Percentiles rank a stretch among this genome's conserved stretches.
Conservation (phyloP, 2,797 vertebrate species). For the Lepidocolaptes lacrymiger region DNA sequence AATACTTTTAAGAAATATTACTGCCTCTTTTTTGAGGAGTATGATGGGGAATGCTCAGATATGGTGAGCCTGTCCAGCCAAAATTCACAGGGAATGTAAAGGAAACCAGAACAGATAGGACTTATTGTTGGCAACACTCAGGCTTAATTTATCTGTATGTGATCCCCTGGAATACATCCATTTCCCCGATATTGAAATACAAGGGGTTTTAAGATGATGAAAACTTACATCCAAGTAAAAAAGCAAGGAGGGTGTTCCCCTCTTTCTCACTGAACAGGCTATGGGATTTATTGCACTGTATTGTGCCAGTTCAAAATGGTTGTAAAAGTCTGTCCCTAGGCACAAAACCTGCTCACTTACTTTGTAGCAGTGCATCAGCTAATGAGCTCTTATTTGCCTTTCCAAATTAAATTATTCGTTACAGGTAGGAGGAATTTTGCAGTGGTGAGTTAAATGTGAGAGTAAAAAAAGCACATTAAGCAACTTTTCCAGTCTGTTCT, state of each 20-base stretch:
- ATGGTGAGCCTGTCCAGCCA: background rate
- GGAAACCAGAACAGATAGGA: background rate
- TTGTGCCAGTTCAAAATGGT: slow-evolving; percentile 25
- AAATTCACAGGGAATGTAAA: background rate
- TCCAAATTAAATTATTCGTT: slow-evolving; percentile 44
- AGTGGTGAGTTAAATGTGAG: slow-evolving; percentile 34
- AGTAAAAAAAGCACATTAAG: slow-evolving; percentile 16
- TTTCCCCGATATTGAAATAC: background rate
- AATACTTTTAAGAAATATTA: background rate
- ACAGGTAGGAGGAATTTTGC: slow-evolving; percentile 44
- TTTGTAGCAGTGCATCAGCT: slow-evolving; percentile 24
- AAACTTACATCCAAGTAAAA: background rate
- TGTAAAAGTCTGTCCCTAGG: slow-evolving; percentile 25
- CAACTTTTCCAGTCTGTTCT: slow-evolving; percentile 34
- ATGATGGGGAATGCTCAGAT: background rate
- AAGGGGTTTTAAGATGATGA: background rate
- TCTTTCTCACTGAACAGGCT: background rate
- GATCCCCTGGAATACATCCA: background rate
- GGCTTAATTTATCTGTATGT: background rate
- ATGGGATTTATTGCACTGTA: background rate
- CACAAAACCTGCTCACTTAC: slow-evolving; percentile 28
- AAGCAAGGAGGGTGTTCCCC: background rate
- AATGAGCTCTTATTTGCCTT: slow-evolving; percentile 62
- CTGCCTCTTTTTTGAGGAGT: background rate
- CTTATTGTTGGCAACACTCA: background rate